Evolutionary conservation across 2,113 vertebrate genomes (phyloP), one percentile per base, ranked within the genome.

Genomic region (Centrocercus urophasianus): DNA sequence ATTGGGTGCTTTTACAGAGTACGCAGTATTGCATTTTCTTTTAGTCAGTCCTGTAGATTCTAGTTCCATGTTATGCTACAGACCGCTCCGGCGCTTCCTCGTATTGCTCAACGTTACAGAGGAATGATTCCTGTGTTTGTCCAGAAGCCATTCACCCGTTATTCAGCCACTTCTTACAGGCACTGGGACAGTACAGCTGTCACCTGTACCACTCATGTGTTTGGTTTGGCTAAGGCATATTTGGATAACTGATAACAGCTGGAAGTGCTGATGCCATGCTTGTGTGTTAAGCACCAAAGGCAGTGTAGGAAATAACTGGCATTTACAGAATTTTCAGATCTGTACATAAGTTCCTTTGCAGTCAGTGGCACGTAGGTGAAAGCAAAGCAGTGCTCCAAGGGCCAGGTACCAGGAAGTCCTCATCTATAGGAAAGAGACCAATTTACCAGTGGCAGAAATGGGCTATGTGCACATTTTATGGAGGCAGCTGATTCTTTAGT

Each of bases 391-490:
- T 67, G 6, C 36, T 42, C 2, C 2, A 2, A 80, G 60, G 24
- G 24, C 34, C 36, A 2, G 5, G 27, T 60, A 67, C 52, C 27
- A 18, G 61, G 11, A 64, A 40, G 61, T 27, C 71, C 59, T 28
- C 27, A 54, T 48, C 30, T 73, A 9, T 24, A 40, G 70, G 7
- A 59, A 61, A 34, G 60, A 64, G 61, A n/a, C 54, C 34, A 21
- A 2, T 30, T 7, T 40, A 5, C n/a, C 9, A 6, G 21, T 66
- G 50, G 65, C 42, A 60, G 75, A 32, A 54, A 18, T 15, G 60
- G 76, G 38, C 54, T 69, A 12, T 0, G 0, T 22, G 34, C 48
- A 7, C 0, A 1, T 83, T 32, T 34, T 50, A 40, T 43, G 6
- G 69, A 86, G 60, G 38, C 45, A 42, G 64, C 83, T 48, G 75